phyloP scores from a whole-genome alignment of 2,113 vertebrate species.

The Balaenoptera acutorostrata region DNA sequence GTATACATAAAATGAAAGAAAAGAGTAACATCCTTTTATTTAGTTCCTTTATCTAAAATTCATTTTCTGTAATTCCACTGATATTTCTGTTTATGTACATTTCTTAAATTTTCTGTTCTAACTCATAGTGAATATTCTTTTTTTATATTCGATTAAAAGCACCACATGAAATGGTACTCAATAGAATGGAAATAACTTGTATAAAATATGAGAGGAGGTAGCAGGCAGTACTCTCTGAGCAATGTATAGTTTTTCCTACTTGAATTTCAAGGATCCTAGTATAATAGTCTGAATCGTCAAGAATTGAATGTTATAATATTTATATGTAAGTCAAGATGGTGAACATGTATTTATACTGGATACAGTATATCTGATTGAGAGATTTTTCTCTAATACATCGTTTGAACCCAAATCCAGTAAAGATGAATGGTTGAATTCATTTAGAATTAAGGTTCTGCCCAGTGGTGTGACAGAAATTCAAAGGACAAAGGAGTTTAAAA shows the following conservation, averaged over 20 bases:
- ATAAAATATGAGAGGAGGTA: not conserved
- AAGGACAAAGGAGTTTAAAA: not conserved
- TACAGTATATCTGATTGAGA: not conserved
- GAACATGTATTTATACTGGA: not conserved
- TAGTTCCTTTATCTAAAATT: slow-evolving; percentile 24
- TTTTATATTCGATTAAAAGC: slow-evolving; percentile 12
- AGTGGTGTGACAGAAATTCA: not conserved
- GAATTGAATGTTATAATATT: not conserved
- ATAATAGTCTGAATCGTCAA: not conserved
- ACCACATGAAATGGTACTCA: not conserved
- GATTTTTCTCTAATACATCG: not conserved
- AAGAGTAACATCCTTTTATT: not conserved
- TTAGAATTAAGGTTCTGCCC: not conserved
- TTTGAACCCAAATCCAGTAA: not conserved
- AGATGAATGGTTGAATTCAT: not conserved
- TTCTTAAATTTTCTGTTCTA: not conserved
- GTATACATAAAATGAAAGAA: not conserved
- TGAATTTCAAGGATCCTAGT: not conserved
- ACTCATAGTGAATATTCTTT: not conserved
- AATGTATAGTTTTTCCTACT: not conserved
- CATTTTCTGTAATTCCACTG: not conserved
- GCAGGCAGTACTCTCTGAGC: not conserved
- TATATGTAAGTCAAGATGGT: not conserved
- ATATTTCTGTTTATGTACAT: not conserved
- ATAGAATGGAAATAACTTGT: not conserved